phyloP scores from a whole-genome alignment of 2,888 invertebrate species.

The Drosophila austrosaltans region DNA sequence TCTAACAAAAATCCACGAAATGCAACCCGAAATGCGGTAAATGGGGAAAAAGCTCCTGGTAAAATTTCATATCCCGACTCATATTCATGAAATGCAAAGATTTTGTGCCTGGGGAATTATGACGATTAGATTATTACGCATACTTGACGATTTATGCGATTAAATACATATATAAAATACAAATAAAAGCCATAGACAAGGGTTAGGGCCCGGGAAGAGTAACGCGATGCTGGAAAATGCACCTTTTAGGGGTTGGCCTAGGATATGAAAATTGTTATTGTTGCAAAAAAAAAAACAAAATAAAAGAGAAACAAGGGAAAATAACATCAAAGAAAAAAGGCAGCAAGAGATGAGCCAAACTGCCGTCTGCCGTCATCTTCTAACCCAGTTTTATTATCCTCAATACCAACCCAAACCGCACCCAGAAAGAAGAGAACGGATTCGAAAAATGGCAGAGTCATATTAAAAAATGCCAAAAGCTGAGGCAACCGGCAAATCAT shows the following conservation, averaged over 20 bases:
- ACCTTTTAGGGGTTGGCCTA: constrained; percentile 28
- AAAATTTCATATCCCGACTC: constrained; percentile 4
- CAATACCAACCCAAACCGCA: background rate
- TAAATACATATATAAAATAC: constrained; percentile 52
- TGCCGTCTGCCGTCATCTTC: constrained; percentile 60
- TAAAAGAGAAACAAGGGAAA: background rate
- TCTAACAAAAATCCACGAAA: background rate
- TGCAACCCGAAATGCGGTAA: constrained; percentile 36
- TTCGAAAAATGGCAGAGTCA: constrained; percentile 54
- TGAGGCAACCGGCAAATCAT: constrained; percentile 77
- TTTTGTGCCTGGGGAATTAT: constrained; percentile 63
- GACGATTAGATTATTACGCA: constrained; percentile 79
- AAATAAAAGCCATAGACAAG: constrained; percentile 43
- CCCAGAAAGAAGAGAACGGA: constrained; percentile 9
- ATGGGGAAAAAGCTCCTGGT: constrained; percentile 11
- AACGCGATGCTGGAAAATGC: constrained; percentile 38
- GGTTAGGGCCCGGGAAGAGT: background rate
- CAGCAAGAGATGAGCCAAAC: constrained; percentile 65
- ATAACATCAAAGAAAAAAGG: constrained; percentile 54
- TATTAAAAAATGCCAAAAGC: constrained; percentile 77
- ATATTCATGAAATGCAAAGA: constrained; percentile 48
- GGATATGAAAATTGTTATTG: constrained; percentile 51
- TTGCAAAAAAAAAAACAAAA: constrained; percentile 28
- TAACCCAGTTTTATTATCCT: constrained; percentile 46
- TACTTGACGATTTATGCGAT: constrained; percentile 76